phyloP scores from a whole-genome alignment of 2,797 vertebrate genomes.

The Hyperoplus immaculatus region DNA sequence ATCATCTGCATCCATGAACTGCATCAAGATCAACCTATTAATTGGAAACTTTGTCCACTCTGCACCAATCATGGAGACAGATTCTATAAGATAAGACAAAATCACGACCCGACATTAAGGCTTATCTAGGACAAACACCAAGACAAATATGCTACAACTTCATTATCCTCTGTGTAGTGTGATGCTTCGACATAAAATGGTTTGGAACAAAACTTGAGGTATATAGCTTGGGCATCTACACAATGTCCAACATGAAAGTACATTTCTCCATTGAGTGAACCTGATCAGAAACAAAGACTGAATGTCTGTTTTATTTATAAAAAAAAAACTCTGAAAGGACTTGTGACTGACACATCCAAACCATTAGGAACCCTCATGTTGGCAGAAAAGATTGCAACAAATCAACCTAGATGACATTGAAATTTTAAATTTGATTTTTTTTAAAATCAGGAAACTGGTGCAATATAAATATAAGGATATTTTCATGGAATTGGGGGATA shows the following conservation, averaged over 20 bases:
- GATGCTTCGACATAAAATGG: background rate
- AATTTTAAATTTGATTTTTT: background rate
- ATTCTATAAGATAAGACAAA: slow-evolving; percentile 40
- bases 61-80: slow-evolving; percentile 53
- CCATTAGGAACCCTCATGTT: background rate
- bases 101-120: slow-evolving; percentile 74
- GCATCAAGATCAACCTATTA: slow-evolving; percentile 49
- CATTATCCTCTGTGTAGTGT: no score
- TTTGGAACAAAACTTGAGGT: background rate
- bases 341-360: background rate
- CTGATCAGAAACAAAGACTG: slow-evolving; percentile 3
- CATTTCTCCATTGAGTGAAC: background rate
- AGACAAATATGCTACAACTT: background rate
- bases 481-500: background rate
- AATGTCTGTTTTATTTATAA: slow-evolving; percentile 3
- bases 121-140: background rate
- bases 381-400: background rate
- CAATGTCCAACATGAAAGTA: background rate
- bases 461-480: background rate
- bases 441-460: background rate
- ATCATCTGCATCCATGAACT: slow-evolving; percentile 63
- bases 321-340: slow-evolving; percentile 2
- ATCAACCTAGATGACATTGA: background rate
- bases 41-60: slow-evolving; percentile 51
- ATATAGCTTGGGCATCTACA: background rate